phyloP scores from a whole-genome alignment of 2,113 vertebrate genomes.

The Scartelaos histophorus region DNA sequence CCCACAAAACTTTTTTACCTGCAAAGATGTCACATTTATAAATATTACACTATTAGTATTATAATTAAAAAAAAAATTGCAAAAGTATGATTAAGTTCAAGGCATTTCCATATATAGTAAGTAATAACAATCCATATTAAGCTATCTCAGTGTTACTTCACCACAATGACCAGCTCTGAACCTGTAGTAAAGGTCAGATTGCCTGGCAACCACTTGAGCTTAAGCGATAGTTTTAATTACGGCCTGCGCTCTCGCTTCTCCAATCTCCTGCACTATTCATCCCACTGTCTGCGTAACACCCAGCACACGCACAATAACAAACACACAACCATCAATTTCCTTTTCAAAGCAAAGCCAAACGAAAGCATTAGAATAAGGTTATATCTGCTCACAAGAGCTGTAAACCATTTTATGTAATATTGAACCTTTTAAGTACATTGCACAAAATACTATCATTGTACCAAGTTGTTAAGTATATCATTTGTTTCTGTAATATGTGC shows the following conservation, averaged over 20 bases:
- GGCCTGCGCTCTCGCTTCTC: slow-evolving; percentile 48
- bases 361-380: slow-evolving; percentile 42
- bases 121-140: background rate
- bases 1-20: too few relatives aligned
- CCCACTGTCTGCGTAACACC: slow-evolving; percentile 31
- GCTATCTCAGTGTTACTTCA: slow-evolving; percentile 31
- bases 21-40: too few relatives aligned
- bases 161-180: slow-evolving; percentile 39
- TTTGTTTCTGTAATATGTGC: background rate
- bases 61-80: background rate
- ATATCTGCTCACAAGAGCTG: slow-evolving; percentile 29
- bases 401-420: too few relatives aligned
- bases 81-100: background rate
- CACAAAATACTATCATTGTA: slow-evolving; percentile 3
- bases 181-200: slow-evolving; percentile 68
- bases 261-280: slow-evolving; percentile 48
- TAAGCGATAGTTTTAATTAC: slow-evolving; percentile 75
- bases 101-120: background rate
- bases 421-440: too few relatives aligned
- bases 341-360: slow-evolving; percentile 44
- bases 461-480: background rate
- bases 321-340: slow-evolving; percentile 52
- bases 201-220: slow-evolving; percentile 69
- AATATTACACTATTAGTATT: too few relatives aligned
- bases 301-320: slow-evolving; percentile 11